These are phyloP conservation scores for Ceratoteleas bidentatus DNA, from an alignment of 1,140 invertebrate genomes.

Conservation along the genomic window DNA sequence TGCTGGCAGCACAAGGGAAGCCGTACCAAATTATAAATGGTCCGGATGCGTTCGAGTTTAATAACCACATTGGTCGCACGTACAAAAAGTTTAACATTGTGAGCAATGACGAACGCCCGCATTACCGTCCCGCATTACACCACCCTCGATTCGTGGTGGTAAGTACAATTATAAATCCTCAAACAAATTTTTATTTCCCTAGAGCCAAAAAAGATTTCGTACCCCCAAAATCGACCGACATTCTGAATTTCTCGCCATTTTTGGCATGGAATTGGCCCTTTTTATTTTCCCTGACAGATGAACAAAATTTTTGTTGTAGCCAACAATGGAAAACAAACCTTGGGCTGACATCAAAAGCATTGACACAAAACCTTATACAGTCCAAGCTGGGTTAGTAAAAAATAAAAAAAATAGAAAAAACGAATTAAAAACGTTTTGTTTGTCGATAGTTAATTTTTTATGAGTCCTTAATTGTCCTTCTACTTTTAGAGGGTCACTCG, in stretches of 20 bases:
- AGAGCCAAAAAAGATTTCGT: no score
- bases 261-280: no score
- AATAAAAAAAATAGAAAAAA: no score
- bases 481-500: conserved; percentile 72
- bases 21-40: conserved; percentile 54
- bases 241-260: no score
- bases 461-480: background rate
- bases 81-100: conserved; percentile 42
- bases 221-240: no score
- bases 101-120: conserved; percentile 18
- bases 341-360: conserved; percentile 34
- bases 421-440: background rate
- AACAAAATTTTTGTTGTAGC: conserved; percentile 5
- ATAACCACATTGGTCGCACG: conserved; percentile 39
- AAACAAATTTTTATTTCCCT: no score
- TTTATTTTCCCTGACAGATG: background rate
- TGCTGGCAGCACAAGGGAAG: conserved; percentile 45
- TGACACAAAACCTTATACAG: conserved; percentile 20
- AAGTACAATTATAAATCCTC: no score
- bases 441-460: background rate
- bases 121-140: conserved; percentile 40
- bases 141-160: conserved; percentile 35
- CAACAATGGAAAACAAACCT: conserved; percentile 9
- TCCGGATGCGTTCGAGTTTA: conserved; percentile 39
- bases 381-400: conserved; percentile 35